Evolutionary conservation across 2,797 vertebrate genomes (phyloP), one percentile per base, ranked within the genome.

Genomic region (Poecilia wingei): DNA sequence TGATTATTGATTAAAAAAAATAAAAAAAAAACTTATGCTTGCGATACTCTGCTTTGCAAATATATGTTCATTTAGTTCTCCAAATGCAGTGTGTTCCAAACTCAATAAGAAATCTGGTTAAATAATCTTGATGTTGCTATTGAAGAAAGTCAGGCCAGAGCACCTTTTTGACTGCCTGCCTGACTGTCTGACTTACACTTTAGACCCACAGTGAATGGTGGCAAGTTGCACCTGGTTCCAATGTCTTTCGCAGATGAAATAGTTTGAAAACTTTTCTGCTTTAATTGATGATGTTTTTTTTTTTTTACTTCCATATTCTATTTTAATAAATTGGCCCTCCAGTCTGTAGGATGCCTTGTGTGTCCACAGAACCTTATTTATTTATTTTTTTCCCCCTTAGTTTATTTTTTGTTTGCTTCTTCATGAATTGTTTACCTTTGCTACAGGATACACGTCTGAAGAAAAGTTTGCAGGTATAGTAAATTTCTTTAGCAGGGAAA

Each of bases 381-480:
- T 3, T 57, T 31, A 31, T 31, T 43, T 75, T 59, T 78, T 73
- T 46, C 72, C 33, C 31, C 25, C 70, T n/a, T 80, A 69, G 18
- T 7, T 39, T 70, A 6, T 75, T 70, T 72, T 0, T 41, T 85
- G 1, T 83, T 79, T 41, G 33, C 83, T 73, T 85, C 53, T 86
- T 82, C 51, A 88, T 82, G 82, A 79, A 88, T 89, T 92, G 72
- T 82, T 25, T 61, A 90, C 82, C 87, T 95, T 88, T 87, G 77
- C 90, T 91, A 87, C 95, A 97, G 96, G 94, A 90, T 36, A 92
- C 92, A 91, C 80, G 95, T 80, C 87, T 96, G 93, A 79, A 87
- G 49, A 95, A 88, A 94, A 84, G 95, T 87, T 92, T 93, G 86
- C 93, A 97, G 96, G 96, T 97, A 97, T 95, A 93, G 82, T 81